Evolutionary conservation across 2,797 vertebrate genomes (phyloP).

Genomic region (Loris lydekkerianus): DNA sequence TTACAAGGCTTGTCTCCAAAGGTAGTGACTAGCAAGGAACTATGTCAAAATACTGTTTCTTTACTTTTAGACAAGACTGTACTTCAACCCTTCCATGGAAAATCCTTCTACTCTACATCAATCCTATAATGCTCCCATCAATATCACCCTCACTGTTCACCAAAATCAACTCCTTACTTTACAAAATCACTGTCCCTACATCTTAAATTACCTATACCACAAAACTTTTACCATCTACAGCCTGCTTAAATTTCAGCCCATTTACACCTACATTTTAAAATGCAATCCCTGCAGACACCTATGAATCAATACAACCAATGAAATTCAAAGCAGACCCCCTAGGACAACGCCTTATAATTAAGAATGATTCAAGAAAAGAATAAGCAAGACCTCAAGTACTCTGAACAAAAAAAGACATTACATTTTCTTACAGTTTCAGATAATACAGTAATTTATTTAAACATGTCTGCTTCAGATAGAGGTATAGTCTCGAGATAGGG

Average conservation of each 20-base stretch:
- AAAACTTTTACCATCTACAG: not conserved
- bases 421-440: slow-evolving; percentile 46
- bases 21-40: not conserved
- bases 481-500: not conserved
- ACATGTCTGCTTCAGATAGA: slow-evolving; percentile 18
- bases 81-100: not conserved
- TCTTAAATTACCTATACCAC: not conserved
- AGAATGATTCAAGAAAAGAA: slow-evolving; percentile 27
- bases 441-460: slow-evolving; percentile 44
- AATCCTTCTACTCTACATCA: not conserved
- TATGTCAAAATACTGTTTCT: not conserved
- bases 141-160: not conserved
- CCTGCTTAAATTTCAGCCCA: not conserved
- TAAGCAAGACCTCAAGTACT: slow-evolving; percentile 7
- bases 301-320: not conserved
- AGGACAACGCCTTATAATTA: not conserved
- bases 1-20: not conserved
- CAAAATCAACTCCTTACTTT: not conserved
- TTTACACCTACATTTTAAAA: not conserved
- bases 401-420: not conserved
- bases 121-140: not conserved
- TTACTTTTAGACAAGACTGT: not conserved
- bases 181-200: not conserved
- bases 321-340: not conserved
- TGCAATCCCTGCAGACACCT: not conserved